A percentile compares a stretch with the other conserved stretches of the same genome.
phyloP scores from a whole-genome alignment of 2,797 vertebrate species.

The Clarias platycephalus region DNA sequence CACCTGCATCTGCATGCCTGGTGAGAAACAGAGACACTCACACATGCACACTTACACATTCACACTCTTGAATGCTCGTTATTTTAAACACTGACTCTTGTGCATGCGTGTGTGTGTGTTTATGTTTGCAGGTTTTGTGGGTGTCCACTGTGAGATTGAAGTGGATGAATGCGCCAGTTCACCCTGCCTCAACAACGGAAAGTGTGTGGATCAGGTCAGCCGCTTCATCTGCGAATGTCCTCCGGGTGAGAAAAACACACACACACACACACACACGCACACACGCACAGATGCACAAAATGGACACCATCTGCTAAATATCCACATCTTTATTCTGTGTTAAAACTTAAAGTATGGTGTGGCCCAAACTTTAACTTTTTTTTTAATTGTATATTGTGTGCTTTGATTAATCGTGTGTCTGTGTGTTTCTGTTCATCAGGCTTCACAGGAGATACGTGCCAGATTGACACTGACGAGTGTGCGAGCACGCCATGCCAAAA shows the following conservation, averaged over 20 bases:
- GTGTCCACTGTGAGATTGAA: conserved; percentile 85
- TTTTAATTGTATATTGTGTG: no score
- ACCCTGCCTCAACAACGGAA: conserved; percentile 90
- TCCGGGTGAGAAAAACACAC: conserved; percentile 72
- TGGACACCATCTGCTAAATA: neutral
- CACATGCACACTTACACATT: conserved; percentile 31
- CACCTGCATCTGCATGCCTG: conserved; percentile 92
- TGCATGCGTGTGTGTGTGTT: conserved; percentile 11
- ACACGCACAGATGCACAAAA: neutral
- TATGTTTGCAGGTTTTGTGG: conserved; percentile 82
- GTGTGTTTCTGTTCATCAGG: conserved; percentile 62
- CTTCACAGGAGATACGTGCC: conserved; percentile 80
- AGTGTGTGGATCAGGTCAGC: conserved; percentile 87
- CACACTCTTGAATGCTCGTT: neutral
- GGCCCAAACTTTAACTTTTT: no score
- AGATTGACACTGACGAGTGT: conserved; percentile 81
- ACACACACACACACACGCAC: neutral
- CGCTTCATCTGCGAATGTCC: conserved; percentile 88
- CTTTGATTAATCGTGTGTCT: neutral
- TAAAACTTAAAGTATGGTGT: neutral
- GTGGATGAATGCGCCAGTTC: conserved; percentile 89
- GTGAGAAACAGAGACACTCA: conserved; percentile 59
- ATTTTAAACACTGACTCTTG: neutral
- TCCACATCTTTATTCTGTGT: neutral
- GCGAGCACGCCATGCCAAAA: conserved; percentile 82